A percentile compares a stretch with the other conserved stretches of the same genome.
These are phyloP conservation scores for Amorpha juglandis DNA, from an alignment of 2,888 invertebrate genomes.

Conservation along the genomic window DNA sequence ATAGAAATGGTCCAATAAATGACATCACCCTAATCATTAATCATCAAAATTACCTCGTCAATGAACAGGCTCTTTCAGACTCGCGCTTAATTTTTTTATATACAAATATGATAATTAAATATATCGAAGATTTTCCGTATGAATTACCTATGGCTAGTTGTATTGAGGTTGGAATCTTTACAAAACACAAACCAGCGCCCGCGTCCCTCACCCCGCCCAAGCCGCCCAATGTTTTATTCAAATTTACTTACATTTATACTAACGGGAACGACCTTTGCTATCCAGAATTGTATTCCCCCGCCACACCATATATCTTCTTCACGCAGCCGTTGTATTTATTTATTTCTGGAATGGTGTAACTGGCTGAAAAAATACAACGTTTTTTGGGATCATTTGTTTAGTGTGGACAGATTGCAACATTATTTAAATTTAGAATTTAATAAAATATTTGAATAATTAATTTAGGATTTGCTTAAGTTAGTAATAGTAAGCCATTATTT, in stretches of 20 bases:
- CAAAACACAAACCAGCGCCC: conserved; percentile 38
- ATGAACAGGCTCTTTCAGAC: too few relatives aligned
- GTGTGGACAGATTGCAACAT: too few relatives aligned
- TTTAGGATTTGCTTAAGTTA: too few relatives aligned
- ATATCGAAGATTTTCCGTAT: too few relatives aligned
- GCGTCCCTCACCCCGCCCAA: conserved; percentile 42
- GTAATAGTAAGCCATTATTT: too few relatives aligned
- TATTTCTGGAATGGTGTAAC: conserved; percentile 63
- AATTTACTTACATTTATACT: conserved; percentile 85
- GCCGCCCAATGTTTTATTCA: conserved; percentile 80
- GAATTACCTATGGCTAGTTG: background rate
- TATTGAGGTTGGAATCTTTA: conserved; percentile 1
- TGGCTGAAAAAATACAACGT: conserved; percentile 8
- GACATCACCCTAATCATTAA: too few relatives aligned
- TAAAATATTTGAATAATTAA: background rate
- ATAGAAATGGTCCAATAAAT: too few relatives aligned
- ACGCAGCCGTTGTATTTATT: conserved; percentile 76
- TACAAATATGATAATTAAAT: too few relatives aligned
- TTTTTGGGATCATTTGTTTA: background rate
- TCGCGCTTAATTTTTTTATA: too few relatives aligned
- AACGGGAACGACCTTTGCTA: conserved; percentile 81
- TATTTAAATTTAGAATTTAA: background rate
- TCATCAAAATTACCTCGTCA: too few relatives aligned
- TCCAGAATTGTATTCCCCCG: conserved; percentile 81
- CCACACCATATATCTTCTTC: conserved; percentile 82